Base-by-base conservation (phyloP, 2,113 vertebrate species). In the Podiceps cristatus region DNA sequence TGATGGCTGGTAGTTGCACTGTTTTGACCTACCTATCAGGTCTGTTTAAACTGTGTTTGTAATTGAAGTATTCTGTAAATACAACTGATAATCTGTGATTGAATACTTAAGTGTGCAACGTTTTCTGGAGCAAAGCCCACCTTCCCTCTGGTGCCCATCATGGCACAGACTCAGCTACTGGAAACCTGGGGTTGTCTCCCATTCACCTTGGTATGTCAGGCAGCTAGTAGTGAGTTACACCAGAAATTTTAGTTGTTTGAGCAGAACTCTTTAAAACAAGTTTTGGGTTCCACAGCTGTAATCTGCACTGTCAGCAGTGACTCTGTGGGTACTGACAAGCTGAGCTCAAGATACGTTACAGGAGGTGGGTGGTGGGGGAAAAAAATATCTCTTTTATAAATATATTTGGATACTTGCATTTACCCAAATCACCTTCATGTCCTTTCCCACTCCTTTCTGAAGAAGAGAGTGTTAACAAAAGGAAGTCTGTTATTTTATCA, bases 241-340 rank as follows among this genome's bases (percentile, higher is more conserved):
- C 63, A 56, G 47, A 1, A 1, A 55, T 67, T 87, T 90, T 9
- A 47, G 20, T 2, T 33, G 63, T 90, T 63, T 52, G 47, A 95
- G 31, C 31, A 83, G 71, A 84, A 75, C 14, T 78, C 63, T 90
- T 93, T 77, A 69, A 72, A 86, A 29, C 7, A 42, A 42, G 23
- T 52, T 87, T 69, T 78, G 66, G 22, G 40, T 83, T 92, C 42
- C 35, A 60, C 6, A 10, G 66, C 11, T 50, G n/a, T 78, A 88
- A 84, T 72, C 53, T 91, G 94, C 91, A 90, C 56, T 83, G 86
- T 94, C 95, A 97, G 88, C 83, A 88, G 25, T 69, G 79, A 85
- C 33, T 93, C 77, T 71, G 74, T 69, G 82, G 83, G 69, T 95
- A 93, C 77, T 90, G 91, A 95, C 67, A 86, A 92, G 77, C 62